These are phyloP conservation scores for Pelvicachromis taeniatus DNA, from an alignment of 2,113 vertebrate genomes.

Conservation along the genomic window DNA sequence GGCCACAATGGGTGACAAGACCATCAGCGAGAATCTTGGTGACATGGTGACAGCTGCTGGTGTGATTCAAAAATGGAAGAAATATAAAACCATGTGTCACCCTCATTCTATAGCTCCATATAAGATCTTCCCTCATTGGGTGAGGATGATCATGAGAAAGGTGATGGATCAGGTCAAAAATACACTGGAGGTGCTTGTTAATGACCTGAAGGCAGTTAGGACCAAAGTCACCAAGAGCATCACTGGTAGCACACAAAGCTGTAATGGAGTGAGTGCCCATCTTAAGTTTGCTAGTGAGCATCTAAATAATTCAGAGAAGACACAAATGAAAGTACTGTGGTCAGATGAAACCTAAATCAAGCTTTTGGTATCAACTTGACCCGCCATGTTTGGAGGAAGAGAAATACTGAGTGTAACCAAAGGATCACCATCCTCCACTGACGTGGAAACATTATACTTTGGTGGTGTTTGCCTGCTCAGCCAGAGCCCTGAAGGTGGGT, in stretches of 20 bases:
- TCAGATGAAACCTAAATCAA: background rate
- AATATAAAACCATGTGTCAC: background rate
- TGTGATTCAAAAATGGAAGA: background rate
- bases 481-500: background rate
- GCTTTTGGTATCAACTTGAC: background rate
- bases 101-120: background rate
- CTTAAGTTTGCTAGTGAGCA: background rate
- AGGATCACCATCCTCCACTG: background rate
- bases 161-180: background rate
- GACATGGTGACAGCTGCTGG: background rate
- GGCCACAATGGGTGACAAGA: background rate
- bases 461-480: background rate
- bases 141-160: background rate
- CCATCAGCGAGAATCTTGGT: background rate
- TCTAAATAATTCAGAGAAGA: background rate
- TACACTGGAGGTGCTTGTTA: background rate
- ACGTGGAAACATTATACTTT: background rate
- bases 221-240: background rate
- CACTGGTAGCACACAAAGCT: background rate
- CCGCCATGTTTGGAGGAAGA: background rate
- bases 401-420: background rate
- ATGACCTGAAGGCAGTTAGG: background rate
- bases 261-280: background rate
- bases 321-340: background rate
- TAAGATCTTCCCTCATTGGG: background rate